Evolutionary conservation across 2,113 vertebrate genomes (phyloP).

Genomic region (Panthera uncia): DNA sequence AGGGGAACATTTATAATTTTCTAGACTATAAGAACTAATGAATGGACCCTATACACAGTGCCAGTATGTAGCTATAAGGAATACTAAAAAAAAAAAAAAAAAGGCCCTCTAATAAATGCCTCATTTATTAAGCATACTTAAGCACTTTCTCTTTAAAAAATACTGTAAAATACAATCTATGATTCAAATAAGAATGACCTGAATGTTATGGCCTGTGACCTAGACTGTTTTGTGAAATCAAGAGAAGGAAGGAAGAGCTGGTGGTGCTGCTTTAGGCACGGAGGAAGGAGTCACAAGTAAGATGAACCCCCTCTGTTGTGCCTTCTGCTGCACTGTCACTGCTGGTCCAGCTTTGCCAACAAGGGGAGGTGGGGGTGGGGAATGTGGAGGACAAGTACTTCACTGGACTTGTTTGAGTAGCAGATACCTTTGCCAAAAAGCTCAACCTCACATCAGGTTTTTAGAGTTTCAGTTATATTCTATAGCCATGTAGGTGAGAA

Average conservation of each 20-base stretch:
- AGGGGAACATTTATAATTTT: constrained; percentile 50
- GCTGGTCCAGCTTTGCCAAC: not conserved
- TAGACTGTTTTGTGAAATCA: not conserved
- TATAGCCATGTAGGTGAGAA: not conserved
- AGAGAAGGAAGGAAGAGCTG: not conserved
- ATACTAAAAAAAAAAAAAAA: not conserved
- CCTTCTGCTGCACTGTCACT: not conserved
- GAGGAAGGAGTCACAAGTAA: not conserved
- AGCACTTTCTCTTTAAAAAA: not conserved
- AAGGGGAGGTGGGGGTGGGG: rapidly evolving
- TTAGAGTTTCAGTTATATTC: not conserved
- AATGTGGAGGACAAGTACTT: not conserved
- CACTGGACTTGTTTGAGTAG: not conserved
- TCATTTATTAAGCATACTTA: not conserved
- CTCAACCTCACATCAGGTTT: not conserved
- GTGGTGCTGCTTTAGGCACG: no score
- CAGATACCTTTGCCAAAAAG: not conserved
- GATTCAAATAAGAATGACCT: not conserved
- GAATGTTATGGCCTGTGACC: not conserved
- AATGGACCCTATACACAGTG: constrained; percentile 44
- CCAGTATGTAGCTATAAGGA: not conserved
- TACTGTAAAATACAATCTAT: not conserved
- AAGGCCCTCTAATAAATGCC: not conserved
- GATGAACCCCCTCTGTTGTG: no score
- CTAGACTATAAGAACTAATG: constrained; percentile 13